Conservation (phyloP, 1,140 invertebrate species). For the Drosophila hydei region DNA sequence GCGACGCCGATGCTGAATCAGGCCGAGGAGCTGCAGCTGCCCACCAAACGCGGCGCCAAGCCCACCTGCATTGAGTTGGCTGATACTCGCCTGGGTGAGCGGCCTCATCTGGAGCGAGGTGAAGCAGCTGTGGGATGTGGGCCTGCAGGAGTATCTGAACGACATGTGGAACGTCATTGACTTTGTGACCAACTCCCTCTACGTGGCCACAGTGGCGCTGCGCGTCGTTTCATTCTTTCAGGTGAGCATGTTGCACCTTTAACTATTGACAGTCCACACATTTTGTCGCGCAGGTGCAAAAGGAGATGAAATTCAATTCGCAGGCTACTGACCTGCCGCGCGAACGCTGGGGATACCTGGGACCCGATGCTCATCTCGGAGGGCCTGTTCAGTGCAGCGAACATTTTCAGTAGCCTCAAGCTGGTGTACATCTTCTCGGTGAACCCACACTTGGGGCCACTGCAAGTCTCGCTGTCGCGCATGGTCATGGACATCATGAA, state of each 20-base stretch:
- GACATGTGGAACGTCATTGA: constrained; percentile 99
- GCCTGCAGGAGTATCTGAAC: constrained; percentile 96
- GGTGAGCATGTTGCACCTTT: constrained; percentile 84
- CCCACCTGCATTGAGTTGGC: constrained; percentile 96
- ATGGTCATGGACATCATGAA: constrained; percentile 99
- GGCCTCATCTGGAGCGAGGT: constrained; percentile 99
- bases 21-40: constrained; percentile 86
- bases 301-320: constrained; percentile 85
- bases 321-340: constrained; percentile 87
- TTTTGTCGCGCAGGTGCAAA: constrained; percentile 87
- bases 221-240: constrained; percentile 96
- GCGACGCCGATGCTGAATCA: constrained; percentile 74
- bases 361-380: constrained; percentile 98
- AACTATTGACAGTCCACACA: too few relatives aligned
- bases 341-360: constrained; percentile 97
- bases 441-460: constrained; percentile 98
- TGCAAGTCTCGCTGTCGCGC: constrained; percentile 97
- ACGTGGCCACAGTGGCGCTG: constrained; percentile 97
- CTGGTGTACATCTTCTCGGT: constrained; percentile 99
- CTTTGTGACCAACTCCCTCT: constrained; percentile 98
- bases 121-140: constrained; percentile 99
- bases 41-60: constrained; percentile 93
- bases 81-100: constrained; percentile 95
- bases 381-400: constrained; percentile 97
- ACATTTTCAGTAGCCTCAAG: constrained; percentile 98